Base-by-base conservation (phyloP, 2,888 invertebrate species). In the Limnephilus marmoratus region DNA sequence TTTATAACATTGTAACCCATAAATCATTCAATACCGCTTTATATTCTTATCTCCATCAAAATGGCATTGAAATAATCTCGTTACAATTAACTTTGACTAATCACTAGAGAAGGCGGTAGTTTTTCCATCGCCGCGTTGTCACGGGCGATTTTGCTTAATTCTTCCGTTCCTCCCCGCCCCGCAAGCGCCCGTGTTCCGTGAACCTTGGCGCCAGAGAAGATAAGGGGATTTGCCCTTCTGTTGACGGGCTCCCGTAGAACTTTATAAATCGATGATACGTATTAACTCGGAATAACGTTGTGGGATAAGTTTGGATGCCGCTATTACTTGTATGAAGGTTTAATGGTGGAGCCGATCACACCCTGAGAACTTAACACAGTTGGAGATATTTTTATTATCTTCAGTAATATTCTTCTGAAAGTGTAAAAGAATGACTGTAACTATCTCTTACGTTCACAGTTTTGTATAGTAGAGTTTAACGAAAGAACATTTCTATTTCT, bases 191-290 rank as follows among this genome's bases (percentile, higher is more conserved):
- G 68, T 68, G 68, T 68, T 9, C 68, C n/a, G 68, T 24, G 24
- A 24, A 24, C 68, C 68, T 7, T 68, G 68, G 68, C 68, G 68
- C 68, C 68, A 24, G 24, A 68, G n/a, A 13, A 49, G 91, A 91
- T 91, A 88, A 91, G 68, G 89, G 91, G 91, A 91, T 88, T 91
- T 90, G 80, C 88, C 82, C 90, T 85, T 91, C 90, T 91, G 91
- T 91, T 90, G 91, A 91, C 91, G 85, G 91, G 89, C 68, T 89
- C 82, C 45, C 41, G 82, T n/a, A 80, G 37, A 91, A 91, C 81
- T 91, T 81, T 45, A 89, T 91, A 89, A 83, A 91, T 91, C 91
- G 91, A 91, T 91, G 89, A 88, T 91, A 53, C 29, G 91, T 91
- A 91, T 87, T 87, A 68, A 68, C 68, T 87, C 87, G 34, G 53